These are phyloP conservation scores for Priocnemis perturbator DNA, from an alignment of 2,888 invertebrate genomes.

Conservation along the genomic window DNA sequence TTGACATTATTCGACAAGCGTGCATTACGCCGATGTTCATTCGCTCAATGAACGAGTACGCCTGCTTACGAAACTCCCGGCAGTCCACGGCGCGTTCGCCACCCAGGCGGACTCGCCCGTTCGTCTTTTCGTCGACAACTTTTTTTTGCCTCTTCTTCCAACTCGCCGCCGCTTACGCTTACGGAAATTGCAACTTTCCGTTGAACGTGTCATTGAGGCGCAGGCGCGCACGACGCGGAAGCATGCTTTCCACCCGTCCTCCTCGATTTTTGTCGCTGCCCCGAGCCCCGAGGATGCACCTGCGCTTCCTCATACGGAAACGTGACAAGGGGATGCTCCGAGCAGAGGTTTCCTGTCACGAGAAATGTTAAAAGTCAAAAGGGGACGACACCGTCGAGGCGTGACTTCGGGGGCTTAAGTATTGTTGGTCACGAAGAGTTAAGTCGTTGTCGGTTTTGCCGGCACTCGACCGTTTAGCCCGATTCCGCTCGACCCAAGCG, in stretches of 20 bases:
- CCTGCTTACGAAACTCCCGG: conserved; percentile 58
- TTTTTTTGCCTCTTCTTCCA: too few species aligned
- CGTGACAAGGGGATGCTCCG: conserved; percentile 59
- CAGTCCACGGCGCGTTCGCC: conserved; percentile 14
- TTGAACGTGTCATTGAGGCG: too few species aligned
- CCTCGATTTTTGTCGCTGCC: too few species aligned
- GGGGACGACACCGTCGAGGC: conserved; percentile 49
- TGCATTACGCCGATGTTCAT: conserved; percentile 54
- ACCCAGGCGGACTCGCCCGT: neutral
- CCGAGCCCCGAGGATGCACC: too few species aligned
- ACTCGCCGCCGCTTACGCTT: too few species aligned
- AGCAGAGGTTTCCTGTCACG: conserved; percentile 61
- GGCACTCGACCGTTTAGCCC: conserved; percentile 23
- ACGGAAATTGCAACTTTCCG: too few species aligned
- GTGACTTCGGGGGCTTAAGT: conserved; percentile 42
- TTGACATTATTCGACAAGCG: conserved; percentile 69
- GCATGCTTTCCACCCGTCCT: too few species aligned
- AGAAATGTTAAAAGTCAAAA: conserved; percentile 56
- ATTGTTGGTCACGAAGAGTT: conserved; percentile 31
- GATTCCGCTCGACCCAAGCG: conserved; percentile 26
- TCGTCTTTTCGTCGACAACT: too few species aligned
- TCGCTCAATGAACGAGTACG: conserved; percentile 49
- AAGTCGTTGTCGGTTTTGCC: conserved; percentile 48
- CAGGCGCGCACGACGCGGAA: too few species aligned
- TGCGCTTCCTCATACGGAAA: conserved; percentile 50